Evolutionary conservation across 1,140 invertebrate species (phyloP).

Genomic region (Meloidogyne floridensis): DNA sequence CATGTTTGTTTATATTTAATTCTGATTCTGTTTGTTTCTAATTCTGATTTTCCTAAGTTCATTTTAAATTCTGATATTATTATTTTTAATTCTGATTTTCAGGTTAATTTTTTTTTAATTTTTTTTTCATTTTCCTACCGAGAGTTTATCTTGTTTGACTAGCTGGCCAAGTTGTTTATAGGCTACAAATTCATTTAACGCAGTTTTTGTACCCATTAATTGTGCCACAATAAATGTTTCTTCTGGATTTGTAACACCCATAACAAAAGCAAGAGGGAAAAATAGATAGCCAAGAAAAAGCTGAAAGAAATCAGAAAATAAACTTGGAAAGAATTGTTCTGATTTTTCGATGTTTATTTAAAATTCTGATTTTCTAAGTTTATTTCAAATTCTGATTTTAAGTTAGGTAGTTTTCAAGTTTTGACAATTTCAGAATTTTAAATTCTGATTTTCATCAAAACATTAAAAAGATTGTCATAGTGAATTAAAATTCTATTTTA

Average conservation of each 20-base stretch:
- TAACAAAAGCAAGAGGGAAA: slow-evolving; percentile 79
- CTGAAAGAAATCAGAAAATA: slow-evolving; percentile 35
- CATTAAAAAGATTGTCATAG: neutral
- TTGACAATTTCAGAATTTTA: neutral
- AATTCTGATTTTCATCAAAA: no score
- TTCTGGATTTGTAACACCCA: slow-evolving; percentile 80
- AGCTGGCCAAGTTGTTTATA: slow-evolving; percentile 77
- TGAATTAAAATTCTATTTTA: no score
- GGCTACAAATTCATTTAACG: slow-evolving; percentile 89
- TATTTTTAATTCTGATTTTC: no score
- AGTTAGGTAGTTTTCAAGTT: neutral
- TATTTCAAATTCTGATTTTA: neutral
- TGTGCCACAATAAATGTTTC: slow-evolving; percentile 74
- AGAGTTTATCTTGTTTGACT: slow-evolving; percentile 70
- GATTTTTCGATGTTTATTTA: no score
- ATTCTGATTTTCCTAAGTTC: neutral
- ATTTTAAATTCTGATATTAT: no score
- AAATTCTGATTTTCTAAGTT: neutral
- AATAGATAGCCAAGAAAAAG: slow-evolving; percentile 77
- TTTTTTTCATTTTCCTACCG: slow-evolving; percentile 68
- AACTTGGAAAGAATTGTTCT: no score
- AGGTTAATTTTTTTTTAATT: no score
- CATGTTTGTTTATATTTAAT: no score
- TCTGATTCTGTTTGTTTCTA: no score
- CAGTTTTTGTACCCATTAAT: slow-evolving; percentile 80